These are phyloP conservation scores for Eristalis pertinax DNA, from an alignment of 2,888 invertebrate species.

Conservation along the genomic window DNA sequence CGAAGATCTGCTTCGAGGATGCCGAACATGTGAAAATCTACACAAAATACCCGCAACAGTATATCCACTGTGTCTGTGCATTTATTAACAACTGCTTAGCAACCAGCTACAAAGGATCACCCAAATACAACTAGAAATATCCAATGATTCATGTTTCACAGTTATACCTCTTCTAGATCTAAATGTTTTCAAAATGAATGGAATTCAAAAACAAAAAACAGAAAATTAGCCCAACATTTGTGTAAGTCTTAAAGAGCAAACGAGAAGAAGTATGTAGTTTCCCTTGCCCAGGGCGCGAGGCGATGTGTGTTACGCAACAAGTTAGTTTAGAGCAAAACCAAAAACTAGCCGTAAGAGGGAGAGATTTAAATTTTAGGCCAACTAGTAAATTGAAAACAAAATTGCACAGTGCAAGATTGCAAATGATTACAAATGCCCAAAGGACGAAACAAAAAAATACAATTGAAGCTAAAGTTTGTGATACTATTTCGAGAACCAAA, in stretches of 20 bases:
- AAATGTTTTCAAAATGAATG: conserved; percentile 25
- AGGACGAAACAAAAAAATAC: not conserved
- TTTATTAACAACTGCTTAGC: conserved; percentile 84
- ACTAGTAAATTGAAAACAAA: not conserved
- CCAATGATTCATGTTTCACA: not conserved
- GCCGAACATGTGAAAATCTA: conserved; percentile 90
- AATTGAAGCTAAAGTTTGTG: conserved; percentile 52
- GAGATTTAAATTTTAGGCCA: not conserved
- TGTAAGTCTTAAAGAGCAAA: conserved; percentile 1
- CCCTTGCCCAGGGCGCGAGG: not conserved
- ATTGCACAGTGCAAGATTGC: conserved; percentile 35
- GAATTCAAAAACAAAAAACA: conserved; percentile 3
- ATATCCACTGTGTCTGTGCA: conserved; percentile 84
- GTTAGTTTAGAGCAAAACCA: conserved; percentile 17
- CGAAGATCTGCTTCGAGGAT: conserved; percentile 85
- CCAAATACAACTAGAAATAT: conserved; percentile 55
- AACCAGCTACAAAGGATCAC: conserved; percentile 62
- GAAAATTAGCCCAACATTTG: too few relatives aligned
- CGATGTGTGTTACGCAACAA: conserved; percentile 20
- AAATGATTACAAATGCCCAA: not conserved
- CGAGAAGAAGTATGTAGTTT: conserved; percentile 1
- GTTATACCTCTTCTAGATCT: conserved; percentile 59
- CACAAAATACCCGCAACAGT: conserved; percentile 84
- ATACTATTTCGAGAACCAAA: conserved; percentile 49
- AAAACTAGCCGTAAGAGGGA: conserved; percentile 6